A percentile compares a stretch with the other conserved stretches of the same genome.
Conservation (phyloP, 2,888 invertebrate genomes). For the Pachliopta kotzebuea region DNA sequence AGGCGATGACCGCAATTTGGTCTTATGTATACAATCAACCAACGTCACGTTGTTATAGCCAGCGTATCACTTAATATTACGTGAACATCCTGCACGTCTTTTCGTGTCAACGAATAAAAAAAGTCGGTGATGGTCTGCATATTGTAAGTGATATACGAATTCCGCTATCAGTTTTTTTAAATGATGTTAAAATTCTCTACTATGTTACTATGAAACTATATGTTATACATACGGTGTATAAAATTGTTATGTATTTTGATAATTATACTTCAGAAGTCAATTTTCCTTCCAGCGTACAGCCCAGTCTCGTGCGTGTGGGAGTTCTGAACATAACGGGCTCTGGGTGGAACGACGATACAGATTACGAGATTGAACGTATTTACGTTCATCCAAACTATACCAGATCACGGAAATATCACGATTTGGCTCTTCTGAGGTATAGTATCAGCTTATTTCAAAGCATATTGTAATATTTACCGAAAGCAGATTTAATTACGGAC, state of each 20-base stretch:
- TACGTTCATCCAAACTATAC: constrained; percentile 10
- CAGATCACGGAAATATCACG: constrained; percentile 18
- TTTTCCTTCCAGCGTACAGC: constrained; percentile 14
- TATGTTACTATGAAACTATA: background rate
- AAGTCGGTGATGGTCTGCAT: too few relatives aligned
- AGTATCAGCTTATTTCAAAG: background rate
- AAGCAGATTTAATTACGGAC: background rate
- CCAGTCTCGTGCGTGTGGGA: constrained; percentile 14
- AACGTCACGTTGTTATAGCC: too few relatives aligned
- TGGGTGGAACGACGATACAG: constrained; percentile 14
- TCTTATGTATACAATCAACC: too few relatives aligned
- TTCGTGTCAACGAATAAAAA: too few relatives aligned
- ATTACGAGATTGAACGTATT: constrained; percentile 7
- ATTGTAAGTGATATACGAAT: too few relatives aligned
- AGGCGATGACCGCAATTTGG: too few relatives aligned
- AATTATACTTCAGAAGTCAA: background rate
- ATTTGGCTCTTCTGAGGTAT: constrained; percentile 20
- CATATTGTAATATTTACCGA: background rate
- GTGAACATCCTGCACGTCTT: too few relatives aligned
- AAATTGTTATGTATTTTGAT: background rate
- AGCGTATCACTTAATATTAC: too few relatives aligned
- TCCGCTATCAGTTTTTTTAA: too few relatives aligned
- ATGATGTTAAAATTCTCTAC: too few relatives aligned
- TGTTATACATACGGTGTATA: background rate
- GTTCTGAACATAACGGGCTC: constrained; percentile 16